Percentiles rank a stretch among this genome's conserved stretches.
Evolutionary conservation across 2,888 invertebrate species (phyloP).

Genomic region (Onchidella celtica): DNA sequence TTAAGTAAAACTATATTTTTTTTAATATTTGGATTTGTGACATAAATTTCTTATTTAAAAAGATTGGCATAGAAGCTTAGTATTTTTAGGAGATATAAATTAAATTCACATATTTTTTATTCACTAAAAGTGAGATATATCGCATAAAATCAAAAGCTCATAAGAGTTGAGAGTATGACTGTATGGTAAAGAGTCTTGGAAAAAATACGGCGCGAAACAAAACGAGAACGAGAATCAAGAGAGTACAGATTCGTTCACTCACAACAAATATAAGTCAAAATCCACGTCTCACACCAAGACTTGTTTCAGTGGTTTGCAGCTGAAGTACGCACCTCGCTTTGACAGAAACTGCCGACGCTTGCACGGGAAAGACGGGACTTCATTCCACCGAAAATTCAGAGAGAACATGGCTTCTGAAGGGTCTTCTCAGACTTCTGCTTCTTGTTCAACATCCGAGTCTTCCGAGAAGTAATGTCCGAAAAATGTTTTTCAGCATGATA

Average conservation of each 20-base stretch:
- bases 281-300: too few species aligned
- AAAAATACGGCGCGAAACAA: conserved; percentile 34
- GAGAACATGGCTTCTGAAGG: conserved; percentile 28
- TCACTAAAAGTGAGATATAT: too few species aligned
- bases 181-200: not conserved
- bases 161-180: not conserved
- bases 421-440: too few species aligned
- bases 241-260: too few species aligned
- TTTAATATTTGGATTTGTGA: not conserved
- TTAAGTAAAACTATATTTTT: not conserved
- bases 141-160: too few species aligned
- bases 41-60: not conserved
- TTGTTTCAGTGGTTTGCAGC: too few species aligned
- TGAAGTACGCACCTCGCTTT: too few species aligned
- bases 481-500: too few species aligned
- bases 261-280: too few species aligned
- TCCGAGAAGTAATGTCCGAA: conserved; percentile 48
- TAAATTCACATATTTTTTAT: too few species aligned
- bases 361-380: conserved; percentile 5
- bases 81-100: not conserved
- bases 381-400: not conserved
- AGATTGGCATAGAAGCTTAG: not conserved
- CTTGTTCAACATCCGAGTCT: conserved; percentile 21
- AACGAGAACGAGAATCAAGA: not conserved
- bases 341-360: not conserved